Percentiles rank a stretch among this genome's conserved stretches.
Evolutionary conservation across 1,140 invertebrate species (phyloP).

Genomic region (Polypedilum vanderplanki): DNA sequence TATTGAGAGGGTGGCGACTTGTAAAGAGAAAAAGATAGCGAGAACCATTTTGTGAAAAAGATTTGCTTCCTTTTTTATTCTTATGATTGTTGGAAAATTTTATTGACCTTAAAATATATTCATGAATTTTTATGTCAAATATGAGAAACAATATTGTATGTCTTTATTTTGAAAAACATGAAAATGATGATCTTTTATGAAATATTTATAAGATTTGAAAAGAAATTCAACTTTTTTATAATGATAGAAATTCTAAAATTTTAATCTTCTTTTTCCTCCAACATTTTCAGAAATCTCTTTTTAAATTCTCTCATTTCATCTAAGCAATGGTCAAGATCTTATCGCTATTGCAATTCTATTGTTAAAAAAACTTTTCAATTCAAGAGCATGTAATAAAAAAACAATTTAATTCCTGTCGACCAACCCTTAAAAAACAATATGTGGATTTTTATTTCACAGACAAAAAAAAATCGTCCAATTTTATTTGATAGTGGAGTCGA

Average conservation of each 20-base stretch:
- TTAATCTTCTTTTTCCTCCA: too few relatives aligned
- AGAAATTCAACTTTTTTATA: too few relatives aligned
- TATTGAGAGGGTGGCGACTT: constrained; percentile 1
- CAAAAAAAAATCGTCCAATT: background rate
- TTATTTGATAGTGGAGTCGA: constrained; percentile 2
- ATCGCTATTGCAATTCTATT: background rate
- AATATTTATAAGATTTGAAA: too few relatives aligned
- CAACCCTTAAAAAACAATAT: constrained; percentile 18
- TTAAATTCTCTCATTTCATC: background rate
- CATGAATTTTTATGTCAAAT: background rate
- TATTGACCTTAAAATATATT: constrained; percentile 20
- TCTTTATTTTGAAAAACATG: too few relatives aligned
- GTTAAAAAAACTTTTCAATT: background rate
- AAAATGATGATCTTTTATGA: too few relatives aligned
- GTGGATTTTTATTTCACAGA: background rate
- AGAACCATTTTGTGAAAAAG: background rate
- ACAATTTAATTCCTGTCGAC: constrained; percentile 3
- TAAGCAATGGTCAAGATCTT: background rate
- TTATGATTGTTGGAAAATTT: background rate
- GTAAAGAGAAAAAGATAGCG: background rate
- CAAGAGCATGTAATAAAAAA: background rate
- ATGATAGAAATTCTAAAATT: too few relatives aligned
- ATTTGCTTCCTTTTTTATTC: background rate
- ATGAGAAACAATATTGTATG: too few relatives aligned
- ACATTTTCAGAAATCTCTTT: background rate